phyloP scores from a whole-genome alignment of 2,113 vertebrate genomes.

The Hiodon alosoides region DNA sequence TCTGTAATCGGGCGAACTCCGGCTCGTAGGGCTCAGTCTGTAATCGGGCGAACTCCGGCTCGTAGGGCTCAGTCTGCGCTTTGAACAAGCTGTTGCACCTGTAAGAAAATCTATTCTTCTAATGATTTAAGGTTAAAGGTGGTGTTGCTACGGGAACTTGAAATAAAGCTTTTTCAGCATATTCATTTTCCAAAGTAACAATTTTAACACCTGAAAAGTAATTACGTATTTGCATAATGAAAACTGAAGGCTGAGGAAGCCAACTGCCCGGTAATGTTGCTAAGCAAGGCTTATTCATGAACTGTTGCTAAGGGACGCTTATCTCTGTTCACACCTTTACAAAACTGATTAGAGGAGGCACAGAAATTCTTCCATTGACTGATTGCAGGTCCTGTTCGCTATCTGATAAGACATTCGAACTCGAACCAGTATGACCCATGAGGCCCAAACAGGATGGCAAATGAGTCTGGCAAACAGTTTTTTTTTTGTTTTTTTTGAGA shows the following conservation, averaged over 20 bases:
- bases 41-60: no score
- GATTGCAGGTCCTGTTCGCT: background rate
- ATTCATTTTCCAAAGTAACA: conserved; percentile 9
- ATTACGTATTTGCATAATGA: conserved; percentile 25
- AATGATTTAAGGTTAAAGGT: background rate
- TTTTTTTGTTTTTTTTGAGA: background rate
- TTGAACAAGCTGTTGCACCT: no score
- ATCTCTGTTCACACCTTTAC: conserved; percentile 20
- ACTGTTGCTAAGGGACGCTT: conserved; percentile 4
- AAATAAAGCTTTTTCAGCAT: conserved; percentile 2
- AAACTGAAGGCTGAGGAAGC: background rate
- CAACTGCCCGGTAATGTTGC: background rate
- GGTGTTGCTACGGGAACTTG: conserved; percentile 9
- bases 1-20: no score
- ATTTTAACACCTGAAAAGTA: conserved; percentile 9
- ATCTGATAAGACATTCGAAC: background rate
- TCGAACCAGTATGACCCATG: background rate
- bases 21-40: no score
- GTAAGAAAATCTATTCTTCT: no score
- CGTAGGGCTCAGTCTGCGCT: no score
- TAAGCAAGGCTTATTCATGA: background rate
- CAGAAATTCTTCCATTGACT: conserved; percentile 15
- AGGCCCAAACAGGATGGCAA: background rate
- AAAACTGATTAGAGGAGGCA: conserved; percentile 8
- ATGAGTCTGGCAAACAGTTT: background rate